Evolutionary conservation across 2,888 invertebrate genomes (phyloP).

Genomic region (Pelosia muscerda): DNA sequence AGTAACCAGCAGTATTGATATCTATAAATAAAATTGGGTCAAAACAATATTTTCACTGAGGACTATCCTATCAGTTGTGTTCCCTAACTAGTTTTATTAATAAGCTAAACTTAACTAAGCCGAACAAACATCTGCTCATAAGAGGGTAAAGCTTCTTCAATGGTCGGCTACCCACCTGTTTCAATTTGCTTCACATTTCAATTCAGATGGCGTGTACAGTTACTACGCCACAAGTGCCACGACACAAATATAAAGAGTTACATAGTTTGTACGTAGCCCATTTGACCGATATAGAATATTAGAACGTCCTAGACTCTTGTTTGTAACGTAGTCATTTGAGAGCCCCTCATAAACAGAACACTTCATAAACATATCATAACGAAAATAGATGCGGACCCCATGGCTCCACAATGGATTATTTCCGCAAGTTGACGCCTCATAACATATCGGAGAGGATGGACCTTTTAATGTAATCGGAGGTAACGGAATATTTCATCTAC

Average conservation of each 20-base stretch:
- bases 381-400: constrained; percentile 74
- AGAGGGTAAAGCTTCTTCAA: constrained; percentile 39
- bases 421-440: constrained; percentile 76
- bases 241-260: constrained; percentile 16
- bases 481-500: constrained; percentile 44
- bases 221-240: constrained; percentile 14
- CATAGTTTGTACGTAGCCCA: constrained; percentile 16
- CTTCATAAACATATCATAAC: constrained; percentile 74
- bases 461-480: constrained; percentile 63
- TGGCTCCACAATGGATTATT: constrained; percentile 77
- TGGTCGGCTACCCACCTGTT: constrained; percentile 58
- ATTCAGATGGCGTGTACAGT: constrained; percentile 38
- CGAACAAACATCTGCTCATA: constrained; percentile 61
- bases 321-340: constrained; percentile 57
- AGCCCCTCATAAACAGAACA: constrained; percentile 66
- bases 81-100: constrained; percentile 25
- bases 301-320: constrained; percentile 40
- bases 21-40: too few relatives aligned
- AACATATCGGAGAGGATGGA: constrained; percentile 63
- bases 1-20: too few relatives aligned
- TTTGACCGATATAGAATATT: constrained; percentile 33
- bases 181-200: constrained; percentile 54
- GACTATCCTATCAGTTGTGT: neutral
- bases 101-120: constrained; percentile 56
- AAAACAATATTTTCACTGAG: too few relatives aligned